Percentiles rank a stretch among this genome's conserved stretches.
phyloP scores from a whole-genome alignment of 2,888 invertebrate species.

The Noctua fimbriata region DNA sequence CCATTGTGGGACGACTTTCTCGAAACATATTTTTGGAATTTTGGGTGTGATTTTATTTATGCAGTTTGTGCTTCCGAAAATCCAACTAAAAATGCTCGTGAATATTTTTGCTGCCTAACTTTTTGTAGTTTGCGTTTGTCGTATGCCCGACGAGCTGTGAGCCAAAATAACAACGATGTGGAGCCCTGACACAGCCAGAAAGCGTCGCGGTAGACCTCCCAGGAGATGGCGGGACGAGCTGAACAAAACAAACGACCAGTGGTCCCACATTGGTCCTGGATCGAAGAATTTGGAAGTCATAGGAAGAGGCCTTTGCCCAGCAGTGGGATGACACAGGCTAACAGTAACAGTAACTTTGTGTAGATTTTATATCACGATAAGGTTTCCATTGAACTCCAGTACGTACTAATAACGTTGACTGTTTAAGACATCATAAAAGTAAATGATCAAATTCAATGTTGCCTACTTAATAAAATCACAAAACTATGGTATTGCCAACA shows the following conservation, averaged over 20 bases:
- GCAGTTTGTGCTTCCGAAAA: constrained; percentile 1
- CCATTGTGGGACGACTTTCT: constrained; percentile 34
- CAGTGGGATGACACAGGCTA: too few relatives aligned
- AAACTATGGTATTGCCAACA: constrained; percentile 10
- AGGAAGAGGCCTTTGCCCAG: too few relatives aligned
- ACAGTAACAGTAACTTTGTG: neutral
- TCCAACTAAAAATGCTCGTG: neutral
- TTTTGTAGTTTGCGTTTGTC: neutral
- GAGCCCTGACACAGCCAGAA: too few relatives aligned
- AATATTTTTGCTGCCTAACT: constrained; percentile 6
- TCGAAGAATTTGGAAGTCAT: too few relatives aligned
- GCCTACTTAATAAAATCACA: constrained; percentile 18
- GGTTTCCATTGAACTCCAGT: neutral
- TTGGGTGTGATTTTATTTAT: constrained; percentile 15
- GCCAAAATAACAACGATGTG: too few relatives aligned
- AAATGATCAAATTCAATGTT: constrained; percentile 10
- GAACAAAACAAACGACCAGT: too few relatives aligned
- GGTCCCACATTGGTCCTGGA: too few relatives aligned
- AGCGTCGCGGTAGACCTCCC: too few relatives aligned
- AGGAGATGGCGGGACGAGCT: too few relatives aligned
- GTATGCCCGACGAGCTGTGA: too few relatives aligned
- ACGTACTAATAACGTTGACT: constrained; percentile 6
- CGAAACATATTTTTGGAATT: constrained; percentile 45
- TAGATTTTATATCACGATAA: neutral
- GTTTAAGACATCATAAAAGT: constrained; percentile 14